phyloP scores from a whole-genome alignment of 2,888 invertebrate genomes.

The Trilocha varians region DNA sequence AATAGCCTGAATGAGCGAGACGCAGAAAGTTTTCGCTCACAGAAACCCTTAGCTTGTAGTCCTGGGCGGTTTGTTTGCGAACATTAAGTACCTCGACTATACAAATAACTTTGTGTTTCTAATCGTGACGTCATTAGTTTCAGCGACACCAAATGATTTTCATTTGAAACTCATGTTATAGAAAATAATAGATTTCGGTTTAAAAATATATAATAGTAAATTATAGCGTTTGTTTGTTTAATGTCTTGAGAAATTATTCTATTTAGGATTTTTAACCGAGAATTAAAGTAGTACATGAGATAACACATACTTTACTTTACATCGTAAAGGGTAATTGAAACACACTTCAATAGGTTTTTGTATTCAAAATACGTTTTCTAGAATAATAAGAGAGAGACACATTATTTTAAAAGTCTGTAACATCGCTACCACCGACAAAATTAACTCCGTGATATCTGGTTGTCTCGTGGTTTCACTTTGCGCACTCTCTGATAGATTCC shows the following conservation, averaged over 20 bases:
- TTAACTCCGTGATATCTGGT: neutral
- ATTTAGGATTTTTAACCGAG: too few species aligned
- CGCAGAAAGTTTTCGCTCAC: conserved; percentile 17
- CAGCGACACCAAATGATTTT: neutral
- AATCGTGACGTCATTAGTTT: neutral
- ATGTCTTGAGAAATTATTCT: too few species aligned
- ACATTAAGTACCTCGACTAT: conserved; percentile 13
- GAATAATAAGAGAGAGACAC: neutral
- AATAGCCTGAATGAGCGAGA: conserved; percentile 32
- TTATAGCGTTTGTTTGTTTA: too few species aligned
- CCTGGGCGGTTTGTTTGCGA: conserved; percentile 24
- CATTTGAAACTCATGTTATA: neutral
- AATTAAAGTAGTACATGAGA: too few species aligned
- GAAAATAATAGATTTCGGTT: neutral
- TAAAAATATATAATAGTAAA: too few species aligned
- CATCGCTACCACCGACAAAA: neutral
- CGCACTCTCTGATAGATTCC: neutral
- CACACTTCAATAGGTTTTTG: too few species aligned
- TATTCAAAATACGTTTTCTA: too few species aligned
- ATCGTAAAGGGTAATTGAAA: too few species aligned
- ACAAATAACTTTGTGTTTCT: conserved; percentile 8
- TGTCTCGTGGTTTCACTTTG: neutral
- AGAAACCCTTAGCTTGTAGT: conserved; percentile 15
- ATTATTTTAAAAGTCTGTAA: neutral
- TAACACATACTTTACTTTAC: too few species aligned